Base-by-base conservation (phyloP, 2,888 invertebrate species). In the Protodeltote pygarga region DNA sequence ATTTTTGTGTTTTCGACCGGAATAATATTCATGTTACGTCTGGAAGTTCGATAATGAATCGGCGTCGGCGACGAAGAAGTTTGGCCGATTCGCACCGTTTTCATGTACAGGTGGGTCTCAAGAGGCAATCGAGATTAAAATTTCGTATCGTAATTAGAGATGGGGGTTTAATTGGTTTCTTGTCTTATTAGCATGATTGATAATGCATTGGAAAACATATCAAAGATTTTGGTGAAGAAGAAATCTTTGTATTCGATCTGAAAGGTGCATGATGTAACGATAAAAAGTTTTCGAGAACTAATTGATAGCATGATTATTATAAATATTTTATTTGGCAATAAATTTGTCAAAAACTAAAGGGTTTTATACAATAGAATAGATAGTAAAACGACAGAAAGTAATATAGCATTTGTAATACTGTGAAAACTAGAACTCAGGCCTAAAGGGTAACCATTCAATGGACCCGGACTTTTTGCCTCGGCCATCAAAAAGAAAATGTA, bases 21-120 rank as follows among this genome's bases (percentile, higher is more conserved):
- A 83, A 81, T 77, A 81, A 80, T 81, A 81, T 86, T 82, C 81
- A 77, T 77, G 79, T 83, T 78, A 72, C 74, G 85, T 83, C 83
- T 86, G 83, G 78, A 85, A 83, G 83, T 78, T 78, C 65, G 87
- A 83, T 90, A 90, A 91, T 91, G 88, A 89, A 92, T 92, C 87
- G 88, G 75, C 81, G 82, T 78, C 80, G 77, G 72, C 80, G 79
- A 75, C 80, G 81, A 84, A 85, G 89, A 85, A 85, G 86, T 88
- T 81, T 79, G 79, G 74, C 79, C 78, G 82, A 84, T 83, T 83
- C 80, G 77, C 77, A 58, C 71, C 78, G 77, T 75, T 73, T 79
- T 73, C 79, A 71, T 78, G 73, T 72, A 66, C 73, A 67, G 71
- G 71, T 62, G 72, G 66, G 62, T 66, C 75, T 62, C 62, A 71